Evolutionary conservation across 2,888 invertebrate genomes (phyloP).

Genomic region (Rosalia funebris): DNA sequence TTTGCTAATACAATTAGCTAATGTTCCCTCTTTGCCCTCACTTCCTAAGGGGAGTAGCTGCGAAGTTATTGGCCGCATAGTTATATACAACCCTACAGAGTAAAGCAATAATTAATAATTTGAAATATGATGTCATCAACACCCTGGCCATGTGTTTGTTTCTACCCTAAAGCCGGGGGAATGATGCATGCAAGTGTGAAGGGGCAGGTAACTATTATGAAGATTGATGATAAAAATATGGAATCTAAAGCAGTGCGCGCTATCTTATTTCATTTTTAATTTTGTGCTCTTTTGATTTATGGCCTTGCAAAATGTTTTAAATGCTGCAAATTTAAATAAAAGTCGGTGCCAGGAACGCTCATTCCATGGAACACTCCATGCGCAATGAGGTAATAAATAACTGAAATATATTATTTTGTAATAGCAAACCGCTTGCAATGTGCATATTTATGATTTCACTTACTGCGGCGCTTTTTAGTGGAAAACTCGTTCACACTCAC

Average conservation of each 20-base stretch:
- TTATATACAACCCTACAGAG: conserved; percentile 29
- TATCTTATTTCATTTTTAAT: conserved; percentile 54
- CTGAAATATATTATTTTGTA: conserved; percentile 15
- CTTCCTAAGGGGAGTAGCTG: conserved; percentile 34
- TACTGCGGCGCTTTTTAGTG: neutral
- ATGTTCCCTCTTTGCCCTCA: conserved; percentile 30
- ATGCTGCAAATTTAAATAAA: conserved; percentile 43
- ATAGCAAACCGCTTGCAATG: conserved; percentile 10
- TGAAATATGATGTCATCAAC: conserved; percentile 60
- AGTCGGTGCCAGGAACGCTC: conserved; percentile 20
- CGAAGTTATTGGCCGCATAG: conserved; percentile 31
- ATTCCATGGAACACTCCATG: conserved; percentile 12
- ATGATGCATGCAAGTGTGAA: conserved; percentile 42
- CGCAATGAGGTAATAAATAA: conserved; percentile 22
- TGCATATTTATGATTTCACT: conserved; percentile 12
- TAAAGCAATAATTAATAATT: conserved; percentile 58
- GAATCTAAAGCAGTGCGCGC: conserved; percentile 45
- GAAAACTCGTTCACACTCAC: too few relatives aligned
- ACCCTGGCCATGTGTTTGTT: conserved; percentile 58
- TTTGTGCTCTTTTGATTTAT: conserved; percentile 48
- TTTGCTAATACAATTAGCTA: conserved; percentile 10
- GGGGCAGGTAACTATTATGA: conserved; percentile 54
- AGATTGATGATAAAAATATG: conserved; percentile 56
- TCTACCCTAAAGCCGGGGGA: conserved; percentile 39
- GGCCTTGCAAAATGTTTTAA: conserved; percentile 38